phyloP scores from a whole-genome alignment of 2,113 vertebrate genomes.

The Mustelus asterias region DNA sequence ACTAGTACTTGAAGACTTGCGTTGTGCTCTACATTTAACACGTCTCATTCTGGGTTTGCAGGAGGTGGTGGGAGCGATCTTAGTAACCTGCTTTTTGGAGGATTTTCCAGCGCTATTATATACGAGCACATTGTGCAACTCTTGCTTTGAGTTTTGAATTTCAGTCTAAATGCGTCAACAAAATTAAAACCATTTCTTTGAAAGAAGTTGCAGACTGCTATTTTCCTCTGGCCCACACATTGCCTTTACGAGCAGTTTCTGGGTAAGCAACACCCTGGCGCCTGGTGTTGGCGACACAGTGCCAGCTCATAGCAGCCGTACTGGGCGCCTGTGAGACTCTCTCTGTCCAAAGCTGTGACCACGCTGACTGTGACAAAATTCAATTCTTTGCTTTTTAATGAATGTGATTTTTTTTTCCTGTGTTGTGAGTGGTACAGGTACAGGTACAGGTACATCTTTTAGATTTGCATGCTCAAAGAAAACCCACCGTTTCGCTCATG shows the following conservation, averaged over 20 bases:
- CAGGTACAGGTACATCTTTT: background rate
- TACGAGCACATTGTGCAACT: background rate
- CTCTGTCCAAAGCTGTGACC: background rate
- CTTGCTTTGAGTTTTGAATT: slow-evolving; percentile 21
- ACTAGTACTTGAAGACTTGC: background rate
- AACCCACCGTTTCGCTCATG: background rate
- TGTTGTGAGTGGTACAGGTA: background rate
- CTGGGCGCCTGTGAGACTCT: background rate
- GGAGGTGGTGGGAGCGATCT: background rate
- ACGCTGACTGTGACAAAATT: background rate
- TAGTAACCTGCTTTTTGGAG: background rate
- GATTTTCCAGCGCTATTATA: background rate
- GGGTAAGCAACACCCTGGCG: background rate
- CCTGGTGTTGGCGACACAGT: background rate
- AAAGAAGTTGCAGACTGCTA: background rate
- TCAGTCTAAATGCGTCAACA: slow-evolving; percentile 28
- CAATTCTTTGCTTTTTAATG: background rate
- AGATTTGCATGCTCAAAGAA: background rate
- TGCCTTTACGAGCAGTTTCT: slow-evolving; percentile 6
- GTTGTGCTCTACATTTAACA: background rate
- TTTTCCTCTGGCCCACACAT: background rate
- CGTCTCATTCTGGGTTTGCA: background rate
- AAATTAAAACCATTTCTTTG: slow-evolving; percentile 7
- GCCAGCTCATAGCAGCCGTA: background rate
- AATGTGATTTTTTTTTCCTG: background rate